Conservation (phyloP, 1,140 invertebrate species). For the Pseudomyrmex dendroicus region DNA sequence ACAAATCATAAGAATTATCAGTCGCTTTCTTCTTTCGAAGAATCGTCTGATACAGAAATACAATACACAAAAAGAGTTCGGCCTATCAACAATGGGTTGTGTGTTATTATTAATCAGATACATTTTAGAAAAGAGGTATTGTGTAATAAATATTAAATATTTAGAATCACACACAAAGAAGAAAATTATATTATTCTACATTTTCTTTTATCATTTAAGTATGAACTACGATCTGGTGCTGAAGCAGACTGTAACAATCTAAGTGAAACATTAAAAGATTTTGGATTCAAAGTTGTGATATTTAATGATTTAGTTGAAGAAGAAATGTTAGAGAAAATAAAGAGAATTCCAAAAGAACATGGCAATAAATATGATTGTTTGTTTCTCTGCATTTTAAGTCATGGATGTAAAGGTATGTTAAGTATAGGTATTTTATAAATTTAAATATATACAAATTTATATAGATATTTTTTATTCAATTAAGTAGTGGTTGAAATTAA, state of each 20-base stretch:
- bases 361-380: slow-evolving; percentile 66
- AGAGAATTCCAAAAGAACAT: slow-evolving; percentile 51
- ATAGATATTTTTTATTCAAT: background rate
- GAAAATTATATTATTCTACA: slow-evolving; percentile 16
- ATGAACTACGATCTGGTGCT: slow-evolving; percentile 63
- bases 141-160: slow-evolving; percentile 10
- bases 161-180: no score
- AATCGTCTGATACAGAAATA: background rate
- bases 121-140: slow-evolving; percentile 57
- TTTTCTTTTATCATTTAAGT: slow-evolving; percentile 61
- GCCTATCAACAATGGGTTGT: slow-evolving; percentile 65
- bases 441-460: background rate
- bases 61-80: slow-evolving; percentile 29
- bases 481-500: background rate
- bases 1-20: slow-evolving; percentile 12
- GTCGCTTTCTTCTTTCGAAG: background rate
- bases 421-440: background rate
- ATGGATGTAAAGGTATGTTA: slow-evolving; percentile 69
- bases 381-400: slow-evolving; percentile 75
- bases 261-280: slow-evolving; percentile 64
- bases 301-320: slow-evolving; percentile 49
- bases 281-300: slow-evolving; percentile 62
- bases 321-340: slow-evolving; percentile 56
- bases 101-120: slow-evolving; percentile 74
- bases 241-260: slow-evolving; percentile 53